A percentile compares a stretch with the other conserved stretches of the same genome.
phyloP scores from a whole-genome alignment of 2,888 invertebrate species.

The Linnaemya tessellans region DNA sequence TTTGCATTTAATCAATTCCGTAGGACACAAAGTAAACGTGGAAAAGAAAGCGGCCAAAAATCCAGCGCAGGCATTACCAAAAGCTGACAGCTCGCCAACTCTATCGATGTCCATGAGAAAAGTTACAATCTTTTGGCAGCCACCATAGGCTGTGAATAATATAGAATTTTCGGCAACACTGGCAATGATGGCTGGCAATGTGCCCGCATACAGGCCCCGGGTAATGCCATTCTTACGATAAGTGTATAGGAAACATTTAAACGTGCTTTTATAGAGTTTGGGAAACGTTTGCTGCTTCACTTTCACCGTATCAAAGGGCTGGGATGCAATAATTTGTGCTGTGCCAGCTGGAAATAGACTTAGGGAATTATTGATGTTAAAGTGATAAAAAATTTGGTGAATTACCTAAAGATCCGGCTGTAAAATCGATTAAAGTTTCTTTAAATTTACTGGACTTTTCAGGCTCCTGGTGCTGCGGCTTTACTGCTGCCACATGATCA shows the following conservation, averaged over 20 bases:
- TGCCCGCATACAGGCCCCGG: constrained; percentile 95
- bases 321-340: constrained; percentile 95
- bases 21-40: constrained; percentile 97
- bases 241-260: constrained; percentile 93
- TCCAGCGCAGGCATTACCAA: constrained; percentile 94
- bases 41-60: constrained; percentile 98
- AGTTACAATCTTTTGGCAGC: constrained; percentile 94
- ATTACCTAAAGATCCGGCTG: constrained; percentile 55
- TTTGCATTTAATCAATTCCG: constrained; percentile 98
- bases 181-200: constrained; percentile 95
- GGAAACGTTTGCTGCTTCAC: constrained; percentile 99
- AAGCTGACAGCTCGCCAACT: constrained; percentile 87
- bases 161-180: constrained; percentile 99
- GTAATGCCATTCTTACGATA: constrained; percentile 92
- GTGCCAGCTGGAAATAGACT: constrained; percentile 23
- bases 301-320: constrained; percentile 99
- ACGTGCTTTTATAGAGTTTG: constrained; percentile 92
- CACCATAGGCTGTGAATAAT: constrained; percentile 96
- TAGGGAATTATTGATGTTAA: not conserved
- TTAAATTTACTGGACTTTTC: constrained; percentile 73
- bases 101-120: constrained; percentile 82
- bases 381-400: no score
- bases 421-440: constrained; percentile 71
- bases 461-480: not conserved
- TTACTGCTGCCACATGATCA: constrained; percentile 3